Evolutionary conservation across 2,888 invertebrate species (phyloP).

Genomic region (Lycocerus yunnanus): DNA sequence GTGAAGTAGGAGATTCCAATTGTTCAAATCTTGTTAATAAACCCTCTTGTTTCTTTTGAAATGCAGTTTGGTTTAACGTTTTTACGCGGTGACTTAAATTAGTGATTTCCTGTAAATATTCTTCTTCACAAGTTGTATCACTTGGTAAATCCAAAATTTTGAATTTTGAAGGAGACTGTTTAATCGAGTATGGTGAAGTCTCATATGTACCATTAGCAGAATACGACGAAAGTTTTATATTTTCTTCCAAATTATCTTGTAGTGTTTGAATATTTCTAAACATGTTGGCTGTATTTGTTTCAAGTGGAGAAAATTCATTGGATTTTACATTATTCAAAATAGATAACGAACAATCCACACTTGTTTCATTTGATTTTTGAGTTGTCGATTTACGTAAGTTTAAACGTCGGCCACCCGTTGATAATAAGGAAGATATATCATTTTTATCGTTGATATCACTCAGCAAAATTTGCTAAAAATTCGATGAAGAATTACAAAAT

Average conservation of each 20-base stretch:
- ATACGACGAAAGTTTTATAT: background rate
- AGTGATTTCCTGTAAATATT: background rate
- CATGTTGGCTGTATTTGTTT: background rate
- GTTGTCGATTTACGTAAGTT: background rate
- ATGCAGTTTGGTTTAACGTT: background rate
- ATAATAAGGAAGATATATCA: background rate
- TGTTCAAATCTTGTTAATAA: background rate
- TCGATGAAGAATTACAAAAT: background rate
- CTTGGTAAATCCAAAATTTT: background rate
- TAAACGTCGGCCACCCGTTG: background rate
- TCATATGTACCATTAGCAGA: background rate
- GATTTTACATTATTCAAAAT: background rate
- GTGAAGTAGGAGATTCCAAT: background rate
- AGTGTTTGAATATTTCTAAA: background rate
- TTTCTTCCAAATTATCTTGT: background rate
- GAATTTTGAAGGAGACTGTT: background rate
- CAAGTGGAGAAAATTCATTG: background rate
- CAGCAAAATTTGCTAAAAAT: background rate
- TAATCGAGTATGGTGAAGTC: background rate
- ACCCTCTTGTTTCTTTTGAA: background rate
- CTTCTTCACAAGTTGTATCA: background rate
- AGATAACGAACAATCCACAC: background rate
- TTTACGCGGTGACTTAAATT: background rate
- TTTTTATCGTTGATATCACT: background rate
- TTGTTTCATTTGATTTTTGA: background rate